A percentile compares a stretch with the other conserved stretches of the same genome.
Conservation (phyloP, 2,888 invertebrate genomes). For the Auanema sp. region DNA sequence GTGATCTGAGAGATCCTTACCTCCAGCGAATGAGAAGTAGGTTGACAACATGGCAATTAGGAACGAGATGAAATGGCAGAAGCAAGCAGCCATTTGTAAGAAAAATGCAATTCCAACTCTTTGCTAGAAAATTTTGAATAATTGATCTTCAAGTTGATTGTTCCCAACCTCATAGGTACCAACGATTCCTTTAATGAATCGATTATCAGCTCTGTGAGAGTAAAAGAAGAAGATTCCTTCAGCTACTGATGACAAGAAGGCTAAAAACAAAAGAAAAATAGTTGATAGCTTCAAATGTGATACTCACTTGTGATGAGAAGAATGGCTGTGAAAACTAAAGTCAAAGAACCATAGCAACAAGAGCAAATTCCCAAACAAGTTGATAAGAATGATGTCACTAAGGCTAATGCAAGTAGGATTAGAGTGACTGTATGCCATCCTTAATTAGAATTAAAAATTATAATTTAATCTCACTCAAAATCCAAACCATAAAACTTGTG, state of each 20-base stretch:
- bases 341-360: constrained; percentile 57
- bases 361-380: constrained; percentile 56
- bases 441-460: constrained; percentile 11
- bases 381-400: constrained; percentile 53
- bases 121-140: constrained; percentile 50
- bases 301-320: constrained; percentile 57
- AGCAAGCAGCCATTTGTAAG: constrained; percentile 61
- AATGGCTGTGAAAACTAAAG: constrained; percentile 57
- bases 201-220: constrained; percentile 61
- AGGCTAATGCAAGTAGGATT: constrained; percentile 55
- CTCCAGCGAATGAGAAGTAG: constrained; percentile 54
- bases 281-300: too few species aligned
- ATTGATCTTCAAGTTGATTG: too few species aligned
- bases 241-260: constrained; percentile 59
- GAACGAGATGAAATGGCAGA: constrained; percentile 59
- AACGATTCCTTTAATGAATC: constrained; percentile 63
- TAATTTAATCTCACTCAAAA: not conserved
- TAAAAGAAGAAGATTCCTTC: constrained; percentile 63
- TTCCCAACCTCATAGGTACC: constrained; percentile 58
- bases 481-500: constrained; percentile 61
- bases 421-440: constrained; percentile 62
- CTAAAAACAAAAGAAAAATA: too few species aligned
- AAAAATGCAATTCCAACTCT: constrained; percentile 62
- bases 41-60: constrained; percentile 58
- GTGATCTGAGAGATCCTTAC: constrained; percentile 50